These are phyloP conservation scores for Heliconius charithonia DNA, from an alignment of 2,888 invertebrate species.

Conservation along the genomic window DNA sequence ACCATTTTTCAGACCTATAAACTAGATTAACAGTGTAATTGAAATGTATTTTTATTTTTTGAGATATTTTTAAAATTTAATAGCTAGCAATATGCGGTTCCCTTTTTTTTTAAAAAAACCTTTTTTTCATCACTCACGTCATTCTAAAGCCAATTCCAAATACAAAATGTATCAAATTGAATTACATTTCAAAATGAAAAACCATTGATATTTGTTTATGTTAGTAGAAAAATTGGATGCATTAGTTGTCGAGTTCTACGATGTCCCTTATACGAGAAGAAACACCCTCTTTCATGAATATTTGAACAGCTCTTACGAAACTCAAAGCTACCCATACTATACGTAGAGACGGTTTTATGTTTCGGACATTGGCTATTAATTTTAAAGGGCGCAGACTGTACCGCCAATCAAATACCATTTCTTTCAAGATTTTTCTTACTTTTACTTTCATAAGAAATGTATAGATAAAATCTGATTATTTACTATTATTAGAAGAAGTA, in stretches of 20 bases:
- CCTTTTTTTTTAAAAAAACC: neutral
- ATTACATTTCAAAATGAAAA: constrained; percentile 68
- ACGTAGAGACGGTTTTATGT: constrained; percentile 13
- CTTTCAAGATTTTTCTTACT: no score
- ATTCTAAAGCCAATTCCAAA: constrained; percentile 32
- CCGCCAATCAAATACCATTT: neutral
- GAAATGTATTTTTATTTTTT: neutral
- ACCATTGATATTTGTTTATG: constrained; percentile 74
- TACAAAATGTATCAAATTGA: constrained; percentile 67
- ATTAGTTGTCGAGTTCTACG: constrained; percentile 66
- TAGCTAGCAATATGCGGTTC: neutral
- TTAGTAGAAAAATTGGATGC: constrained; percentile 71
- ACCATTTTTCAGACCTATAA: neutral
- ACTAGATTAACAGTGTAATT: neutral
- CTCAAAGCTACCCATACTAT: constrained; percentile 43
- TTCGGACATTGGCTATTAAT: constrained; percentile 29
- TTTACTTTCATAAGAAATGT: no score
- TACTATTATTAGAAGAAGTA: no score
- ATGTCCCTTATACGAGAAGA: constrained; percentile 44
- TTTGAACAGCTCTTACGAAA: constrained; percentile 47
- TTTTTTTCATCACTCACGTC: constrained; percentile 3
- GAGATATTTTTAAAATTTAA: neutral
- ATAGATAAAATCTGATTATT: no score
- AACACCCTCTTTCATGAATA: constrained; percentile 46
- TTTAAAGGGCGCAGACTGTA: constrained; percentile 2